Evolutionary conservation across 2,888 invertebrate species (phyloP), one percentile per base, ranked within the genome.

Genomic region (Rhamnusium bicolor): DNA sequence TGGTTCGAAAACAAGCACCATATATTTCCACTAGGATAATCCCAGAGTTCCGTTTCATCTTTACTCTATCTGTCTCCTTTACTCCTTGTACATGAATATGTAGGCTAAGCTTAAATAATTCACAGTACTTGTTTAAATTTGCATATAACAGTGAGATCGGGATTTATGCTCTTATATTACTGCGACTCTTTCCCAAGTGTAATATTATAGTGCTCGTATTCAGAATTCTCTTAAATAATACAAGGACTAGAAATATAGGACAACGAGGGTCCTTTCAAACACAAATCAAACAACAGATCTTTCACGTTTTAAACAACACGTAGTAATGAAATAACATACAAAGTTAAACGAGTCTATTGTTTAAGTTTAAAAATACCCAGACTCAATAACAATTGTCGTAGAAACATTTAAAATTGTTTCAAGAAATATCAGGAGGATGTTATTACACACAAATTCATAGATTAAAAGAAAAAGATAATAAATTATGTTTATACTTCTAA

Each of bases 81-180:
- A 71, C 73, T 67, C 56, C 56, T 67, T 46, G 71, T 69, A 56
- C 72, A 73, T 76, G 75, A 78, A 77, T 81, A 84, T 83, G 83
- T 84, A 82, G 83, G 82, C 80, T 84, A 82, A 77, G 81, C 80
- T 83, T 85, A 85, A 85, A 86, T 85, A 85, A 85, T 85, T 84
- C 85, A 84, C 81, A 79, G 79, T 80, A 82, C 83, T 83, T 82
- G 84, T 82, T 84, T 82, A 84, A 84, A 85, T 85, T 85, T 85
- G 80, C 85, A 83, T 83, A 80, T 80, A 82, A 82, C 83, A 79
- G 77, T 77, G 80, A 81, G 80, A 81, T 77, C 74, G 72, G 82
- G 81, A 83, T 83, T 82, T 82, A 82, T 80, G 76, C 76, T 66
- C 74, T 74, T 71, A 73, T 80, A 80, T 80, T 80, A 75, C 76